Evolutionary conservation across 2,888 invertebrate species (phyloP).

Genomic region (Seladonia tumulorum): DNA sequence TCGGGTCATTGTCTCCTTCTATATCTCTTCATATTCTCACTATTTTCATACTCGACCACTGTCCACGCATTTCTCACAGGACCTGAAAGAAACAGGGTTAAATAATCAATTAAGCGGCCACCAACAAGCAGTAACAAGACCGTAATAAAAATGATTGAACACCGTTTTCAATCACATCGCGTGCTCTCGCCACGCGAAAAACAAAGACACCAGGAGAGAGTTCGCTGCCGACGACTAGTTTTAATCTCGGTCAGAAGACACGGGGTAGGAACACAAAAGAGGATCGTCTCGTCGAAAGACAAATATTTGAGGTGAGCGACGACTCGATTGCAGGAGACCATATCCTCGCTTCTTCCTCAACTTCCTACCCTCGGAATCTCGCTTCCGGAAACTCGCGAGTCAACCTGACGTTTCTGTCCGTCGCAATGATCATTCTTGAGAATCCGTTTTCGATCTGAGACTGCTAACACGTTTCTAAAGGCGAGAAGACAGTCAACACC

Average conservation of each 20-base stretch:
- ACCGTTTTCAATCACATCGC: neutral
- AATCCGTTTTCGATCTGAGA: neutral
- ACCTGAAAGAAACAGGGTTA: too few relatives aligned
- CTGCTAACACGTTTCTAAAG: too few relatives aligned
- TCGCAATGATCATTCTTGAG: neutral
- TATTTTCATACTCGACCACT: too few relatives aligned
- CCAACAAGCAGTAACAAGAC: neutral
- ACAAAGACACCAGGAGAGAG: neutral
- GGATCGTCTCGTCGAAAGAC: neutral
- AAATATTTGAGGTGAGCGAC: neutral
- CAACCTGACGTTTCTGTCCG: neutral
- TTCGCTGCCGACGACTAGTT: neutral
- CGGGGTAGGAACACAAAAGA: neutral
- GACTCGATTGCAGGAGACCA: neutral
- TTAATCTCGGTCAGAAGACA: conserved; percentile 7
- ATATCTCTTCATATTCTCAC: too few relatives aligned
- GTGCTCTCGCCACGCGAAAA: neutral
- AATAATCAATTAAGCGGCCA: too few relatives aligned
- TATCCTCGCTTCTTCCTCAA: neutral
- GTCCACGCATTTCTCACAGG: too few relatives aligned
- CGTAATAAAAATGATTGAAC: neutral
- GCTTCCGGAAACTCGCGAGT: neutral
- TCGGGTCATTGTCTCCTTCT: too few relatives aligned
- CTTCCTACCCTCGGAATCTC: neutral
- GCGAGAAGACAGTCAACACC: too few relatives aligned